A percentile compares a stretch with the other conserved stretches of the same genome.
These are phyloP conservation scores for Melanargia galathea DNA, from an alignment of 2,888 invertebrate species.

Conservation along the genomic window DNA sequence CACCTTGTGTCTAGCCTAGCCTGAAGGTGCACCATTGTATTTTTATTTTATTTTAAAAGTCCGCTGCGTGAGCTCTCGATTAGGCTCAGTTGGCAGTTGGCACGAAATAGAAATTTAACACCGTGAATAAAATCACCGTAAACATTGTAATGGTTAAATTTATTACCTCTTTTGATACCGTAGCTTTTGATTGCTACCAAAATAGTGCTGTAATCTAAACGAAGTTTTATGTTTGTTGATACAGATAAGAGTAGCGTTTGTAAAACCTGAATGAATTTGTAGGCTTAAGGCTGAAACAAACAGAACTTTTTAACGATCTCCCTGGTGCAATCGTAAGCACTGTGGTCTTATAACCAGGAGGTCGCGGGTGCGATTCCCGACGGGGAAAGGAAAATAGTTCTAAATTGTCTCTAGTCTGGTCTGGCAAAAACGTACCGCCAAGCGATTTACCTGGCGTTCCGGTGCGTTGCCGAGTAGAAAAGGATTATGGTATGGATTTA, in stretches of 20 bases:
- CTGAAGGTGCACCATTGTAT: background rate
- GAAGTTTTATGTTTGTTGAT: background rate
- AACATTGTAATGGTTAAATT: slow-evolving; percentile 6
- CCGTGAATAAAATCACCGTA: slow-evolving; percentile 22
- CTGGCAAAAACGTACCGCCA: no score
- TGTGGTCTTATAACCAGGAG: no score
- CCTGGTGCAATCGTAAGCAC: no score
- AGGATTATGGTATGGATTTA: no score
- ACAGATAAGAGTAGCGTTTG: background rate
- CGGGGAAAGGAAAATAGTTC: no score
- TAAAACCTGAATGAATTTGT: background rate
- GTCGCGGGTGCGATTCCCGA: no score
- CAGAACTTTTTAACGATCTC: no score
- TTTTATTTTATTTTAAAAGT: background rate
- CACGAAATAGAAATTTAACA: slow-evolving; percentile 14
- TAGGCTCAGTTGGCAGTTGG: slow-evolving; percentile 15
- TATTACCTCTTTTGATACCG: slow-evolving; percentile 16
- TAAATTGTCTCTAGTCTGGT: no score
- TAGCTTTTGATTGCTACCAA: slow-evolving; percentile 9
- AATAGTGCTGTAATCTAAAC: background rate
- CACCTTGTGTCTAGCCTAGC: background rate
- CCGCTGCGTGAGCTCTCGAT: slow-evolving; percentile 4
- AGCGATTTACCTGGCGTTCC: no score
- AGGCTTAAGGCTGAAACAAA: background rate
- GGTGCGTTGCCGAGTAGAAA: no score